These are phyloP conservation scores for Euplexia lucipara DNA, from an alignment of 2,888 invertebrate genomes.

Conservation along the genomic window DNA sequence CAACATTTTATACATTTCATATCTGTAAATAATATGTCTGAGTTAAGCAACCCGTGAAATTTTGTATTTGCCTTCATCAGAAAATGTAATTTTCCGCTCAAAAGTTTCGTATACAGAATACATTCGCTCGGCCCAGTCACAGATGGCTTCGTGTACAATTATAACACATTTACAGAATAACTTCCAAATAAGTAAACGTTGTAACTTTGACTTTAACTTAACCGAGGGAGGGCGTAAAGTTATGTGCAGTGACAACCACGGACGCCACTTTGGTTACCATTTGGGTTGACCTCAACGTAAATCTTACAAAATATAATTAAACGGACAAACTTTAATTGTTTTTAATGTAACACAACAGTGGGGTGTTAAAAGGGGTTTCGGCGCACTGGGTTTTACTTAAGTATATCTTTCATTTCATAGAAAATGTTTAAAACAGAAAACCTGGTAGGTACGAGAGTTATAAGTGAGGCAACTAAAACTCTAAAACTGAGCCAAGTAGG, in stretches of 20 bases:
- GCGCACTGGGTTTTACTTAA: neutral
- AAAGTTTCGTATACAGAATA: constrained; percentile 24
- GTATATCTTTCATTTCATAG: too few relatives aligned
- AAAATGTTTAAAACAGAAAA: too few relatives aligned
- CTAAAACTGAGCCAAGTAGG: too few relatives aligned
- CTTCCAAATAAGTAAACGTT: constrained; percentile 34
- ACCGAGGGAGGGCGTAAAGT: constrained; percentile 29
- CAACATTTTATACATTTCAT: neutral
- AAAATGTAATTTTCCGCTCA: constrained; percentile 28
- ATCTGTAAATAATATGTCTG: constrained; percentile 5
- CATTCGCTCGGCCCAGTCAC: constrained; percentile 5
- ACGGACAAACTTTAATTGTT: constrained; percentile 38
- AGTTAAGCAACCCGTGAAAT: constrained; percentile 21
- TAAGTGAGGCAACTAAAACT: too few relatives aligned
- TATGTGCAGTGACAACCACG: constrained; percentile 28
- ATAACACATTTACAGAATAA: constrained; percentile 36
- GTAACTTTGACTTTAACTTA: constrained; percentile 41
- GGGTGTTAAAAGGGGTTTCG: neutral
- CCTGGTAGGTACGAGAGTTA: too few relatives aligned
- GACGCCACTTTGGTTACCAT: constrained; percentile 40
- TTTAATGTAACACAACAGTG: neutral
- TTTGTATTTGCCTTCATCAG: constrained; percentile 23
- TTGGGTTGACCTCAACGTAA: constrained; percentile 33
- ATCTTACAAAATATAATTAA: constrained; percentile 49
- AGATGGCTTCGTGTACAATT: constrained; percentile 25